Evolutionary conservation across 2,888 invertebrate species (phyloP).

Genomic region (Pegoplata infirma): DNA sequence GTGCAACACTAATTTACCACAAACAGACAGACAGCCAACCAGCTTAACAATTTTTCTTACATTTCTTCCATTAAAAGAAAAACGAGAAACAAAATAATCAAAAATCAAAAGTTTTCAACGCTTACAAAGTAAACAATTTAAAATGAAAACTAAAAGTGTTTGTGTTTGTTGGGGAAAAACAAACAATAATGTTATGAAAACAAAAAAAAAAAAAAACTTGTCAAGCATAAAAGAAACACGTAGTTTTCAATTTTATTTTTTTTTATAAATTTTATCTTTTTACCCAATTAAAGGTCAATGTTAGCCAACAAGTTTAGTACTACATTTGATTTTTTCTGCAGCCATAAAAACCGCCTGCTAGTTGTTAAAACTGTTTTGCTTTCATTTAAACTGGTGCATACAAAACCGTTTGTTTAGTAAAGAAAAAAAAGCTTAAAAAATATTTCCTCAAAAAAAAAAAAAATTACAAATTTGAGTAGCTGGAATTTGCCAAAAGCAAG

Average conservation of each 20-base stretch:
- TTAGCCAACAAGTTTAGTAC: slow-evolving; percentile 37
- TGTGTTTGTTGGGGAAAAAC: not conserved
- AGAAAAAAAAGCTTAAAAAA: slow-evolving; percentile 18
- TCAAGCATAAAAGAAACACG: slow-evolving; percentile 21
- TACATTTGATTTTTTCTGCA: not conserved
- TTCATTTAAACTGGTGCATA: slow-evolving; percentile 34
- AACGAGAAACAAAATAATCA: slow-evolving; percentile 45
- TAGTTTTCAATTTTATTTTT: slow-evolving; percentile 3
- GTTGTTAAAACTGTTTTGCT: not conserved
- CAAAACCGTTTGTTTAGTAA: not conserved
- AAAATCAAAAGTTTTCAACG: not conserved
- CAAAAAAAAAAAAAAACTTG: slow-evolving; percentile 38
- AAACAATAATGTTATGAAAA: not conserved
- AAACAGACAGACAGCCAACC: slow-evolving; percentile 10
- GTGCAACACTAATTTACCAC: not conserved
- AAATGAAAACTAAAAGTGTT: not conserved
- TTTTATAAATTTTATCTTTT: slow-evolving; percentile 13
- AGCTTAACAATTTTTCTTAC: slow-evolving; percentile 15
- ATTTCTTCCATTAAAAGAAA: slow-evolving; percentile 43
- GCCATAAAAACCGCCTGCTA: not conserved
- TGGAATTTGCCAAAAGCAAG: slow-evolving; percentile 13
- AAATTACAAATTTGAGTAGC: not conserved
- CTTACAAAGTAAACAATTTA: not conserved
- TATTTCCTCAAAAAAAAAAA: slow-evolving; percentile 33
- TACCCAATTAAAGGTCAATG: slow-evolving; percentile 55